These are phyloP conservation scores for Zaprionus nigranus DNA, from an alignment of 1,140 invertebrate species.

Conservation along the genomic window DNA sequence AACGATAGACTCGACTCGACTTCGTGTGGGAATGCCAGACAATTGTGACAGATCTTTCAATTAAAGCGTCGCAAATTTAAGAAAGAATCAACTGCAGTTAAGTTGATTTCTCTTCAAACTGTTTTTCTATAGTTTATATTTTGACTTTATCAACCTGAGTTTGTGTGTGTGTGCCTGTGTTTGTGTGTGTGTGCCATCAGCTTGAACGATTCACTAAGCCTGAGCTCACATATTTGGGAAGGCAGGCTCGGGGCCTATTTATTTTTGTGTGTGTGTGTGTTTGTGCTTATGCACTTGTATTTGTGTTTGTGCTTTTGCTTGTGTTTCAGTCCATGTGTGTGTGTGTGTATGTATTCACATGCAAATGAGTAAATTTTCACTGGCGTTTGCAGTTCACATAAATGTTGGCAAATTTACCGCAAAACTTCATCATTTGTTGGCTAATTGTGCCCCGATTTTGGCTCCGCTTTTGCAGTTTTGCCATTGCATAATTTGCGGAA, in stretches of 20 bases:
- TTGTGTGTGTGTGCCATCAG: background rate
- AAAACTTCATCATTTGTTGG: slow-evolving; percentile 33
- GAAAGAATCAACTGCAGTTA: background rate
- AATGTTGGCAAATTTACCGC: slow-evolving; percentile 29
- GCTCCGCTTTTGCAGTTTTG: background rate
- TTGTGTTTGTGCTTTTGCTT: slow-evolving; percentile 9
- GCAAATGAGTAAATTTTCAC: slow-evolving; percentile 34
- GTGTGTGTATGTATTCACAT: slow-evolving; percentile 18
- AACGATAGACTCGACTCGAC: slow-evolving; percentile 28
- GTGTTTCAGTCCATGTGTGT: slow-evolving; percentile 15
- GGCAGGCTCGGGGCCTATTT: slow-evolving; percentile 2
- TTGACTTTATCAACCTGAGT: background rate
- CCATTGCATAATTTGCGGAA: slow-evolving; percentile 28
- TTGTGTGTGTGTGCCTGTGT: background rate
- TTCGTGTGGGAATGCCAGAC: background rate
- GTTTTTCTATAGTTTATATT: background rate
- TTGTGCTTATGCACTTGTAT: slow-evolving; percentile 11
- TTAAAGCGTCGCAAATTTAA: slow-evolving; percentile 1
- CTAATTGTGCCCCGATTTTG: slow-evolving; percentile 53
- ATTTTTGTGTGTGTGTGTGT: slow-evolving; percentile 13
- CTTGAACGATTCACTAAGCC: background rate
- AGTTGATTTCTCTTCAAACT: background rate
- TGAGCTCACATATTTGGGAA: background rate
- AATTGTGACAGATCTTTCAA: slow-evolving; percentile 2
- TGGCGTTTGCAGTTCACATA: slow-evolving; percentile 25